Evolutionary conservation across 2,888 invertebrate genomes (phyloP).

Genomic region (Parnassius orleans): DNA sequence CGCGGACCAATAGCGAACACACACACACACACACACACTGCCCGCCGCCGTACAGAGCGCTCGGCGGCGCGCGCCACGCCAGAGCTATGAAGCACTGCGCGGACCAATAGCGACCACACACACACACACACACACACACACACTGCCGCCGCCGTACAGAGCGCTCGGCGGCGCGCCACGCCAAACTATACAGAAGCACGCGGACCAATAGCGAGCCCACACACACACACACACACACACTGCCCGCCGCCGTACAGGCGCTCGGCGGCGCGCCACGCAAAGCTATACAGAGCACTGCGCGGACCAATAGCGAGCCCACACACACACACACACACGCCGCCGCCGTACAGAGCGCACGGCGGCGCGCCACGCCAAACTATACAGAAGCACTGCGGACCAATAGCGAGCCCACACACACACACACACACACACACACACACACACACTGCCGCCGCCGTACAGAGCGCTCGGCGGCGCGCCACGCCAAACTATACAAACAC

Average conservation of each 20-base stretch:
- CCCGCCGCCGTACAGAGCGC: not conserved
- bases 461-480: no score
- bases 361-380: no score
- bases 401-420: no score
- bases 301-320: not conserved
- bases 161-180: slow-evolving; percentile 36
- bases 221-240: no score
- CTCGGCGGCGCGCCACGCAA: slow-evolving; percentile 15
- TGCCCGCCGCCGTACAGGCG: not conserved
- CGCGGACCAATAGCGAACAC: slow-evolving; percentile 30
- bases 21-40: not conserved
- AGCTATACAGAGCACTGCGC: slow-evolving; percentile 16
- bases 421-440: no score
- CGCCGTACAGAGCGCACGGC: no score
- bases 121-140: no score
- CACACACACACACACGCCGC: no score
- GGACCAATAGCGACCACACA: not conserved
- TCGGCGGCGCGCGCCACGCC: slow-evolving; percentile 31
- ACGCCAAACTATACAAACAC: no score
- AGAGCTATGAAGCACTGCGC: slow-evolving; percentile 17
- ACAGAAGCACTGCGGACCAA: no score
- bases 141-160: not conserved
- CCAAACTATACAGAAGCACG: slow-evolving; percentile 21
- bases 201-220: not conserved
- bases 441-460: no score